Evolutionary conservation across 2,888 invertebrate genomes (phyloP).

Genomic region (Lucinisca nassula): DNA sequence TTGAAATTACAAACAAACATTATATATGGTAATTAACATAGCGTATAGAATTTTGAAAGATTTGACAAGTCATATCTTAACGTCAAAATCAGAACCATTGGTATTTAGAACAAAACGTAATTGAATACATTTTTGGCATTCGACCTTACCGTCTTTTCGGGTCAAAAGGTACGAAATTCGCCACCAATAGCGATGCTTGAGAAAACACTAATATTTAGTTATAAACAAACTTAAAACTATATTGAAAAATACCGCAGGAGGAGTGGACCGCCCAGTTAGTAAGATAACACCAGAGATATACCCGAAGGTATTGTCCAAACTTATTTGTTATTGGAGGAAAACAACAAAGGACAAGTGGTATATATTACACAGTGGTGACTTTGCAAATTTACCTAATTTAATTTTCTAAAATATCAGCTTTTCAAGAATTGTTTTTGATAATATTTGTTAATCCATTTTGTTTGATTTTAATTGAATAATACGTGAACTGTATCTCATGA

Average conservation of each 20-base stretch:
- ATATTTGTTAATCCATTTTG: not conserved
- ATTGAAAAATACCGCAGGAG: not conserved
- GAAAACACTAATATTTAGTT: not conserved
- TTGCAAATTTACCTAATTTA: not conserved
- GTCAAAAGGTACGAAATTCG: conserved; percentile 47
- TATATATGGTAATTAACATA: conserved; percentile 64
- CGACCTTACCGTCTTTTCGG: conserved; percentile 48
- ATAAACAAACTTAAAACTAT: not conserved
- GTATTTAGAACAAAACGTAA: conserved; percentile 64
- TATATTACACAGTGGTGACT: not conserved
- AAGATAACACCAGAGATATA: not conserved
- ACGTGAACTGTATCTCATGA: not conserved
- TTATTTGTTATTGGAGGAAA: not conserved
- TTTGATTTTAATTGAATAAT: conserved; percentile 6
- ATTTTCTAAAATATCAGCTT: not conserved
- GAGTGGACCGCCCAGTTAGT: conserved; percentile 2
- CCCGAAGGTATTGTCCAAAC: not conserved
- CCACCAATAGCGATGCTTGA: conserved; percentile 31
- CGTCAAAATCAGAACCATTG: conserved; percentile 56
- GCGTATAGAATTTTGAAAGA: conserved; percentile 55
- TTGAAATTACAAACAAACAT: not conserved
- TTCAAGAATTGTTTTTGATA: not conserved
- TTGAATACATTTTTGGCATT: conserved; percentile 67
- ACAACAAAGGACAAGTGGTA: not conserved
- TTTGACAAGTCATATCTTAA: conserved; percentile 30